Conservation (phyloP, 2,797 vertebrate species). For the Epinephelus awoara region DNA sequence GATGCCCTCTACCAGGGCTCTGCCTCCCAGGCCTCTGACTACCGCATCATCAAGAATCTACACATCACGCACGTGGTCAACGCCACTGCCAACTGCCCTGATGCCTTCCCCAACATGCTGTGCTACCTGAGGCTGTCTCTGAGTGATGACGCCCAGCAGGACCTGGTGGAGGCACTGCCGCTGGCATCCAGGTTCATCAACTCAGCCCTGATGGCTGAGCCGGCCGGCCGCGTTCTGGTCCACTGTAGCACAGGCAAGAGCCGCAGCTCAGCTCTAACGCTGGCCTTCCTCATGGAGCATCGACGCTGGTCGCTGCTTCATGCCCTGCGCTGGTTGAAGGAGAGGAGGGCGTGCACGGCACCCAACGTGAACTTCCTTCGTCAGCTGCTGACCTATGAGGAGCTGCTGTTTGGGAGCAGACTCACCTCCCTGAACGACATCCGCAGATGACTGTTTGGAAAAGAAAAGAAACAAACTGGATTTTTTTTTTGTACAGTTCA, state of each 20-base stretch:
- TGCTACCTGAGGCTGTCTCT: constrained; percentile 72
- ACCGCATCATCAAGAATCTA: constrained; percentile 79
- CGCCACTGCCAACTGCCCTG: constrained; percentile 72
- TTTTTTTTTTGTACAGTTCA: not conserved
- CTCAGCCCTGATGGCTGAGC: constrained; percentile 60
- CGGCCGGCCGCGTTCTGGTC: constrained; percentile 72
- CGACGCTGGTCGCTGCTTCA: constrained; percentile 76
- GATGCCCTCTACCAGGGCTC: constrained; percentile 80
- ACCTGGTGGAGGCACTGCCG: constrained; percentile 77
- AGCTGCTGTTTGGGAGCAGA: constrained; percentile 78
- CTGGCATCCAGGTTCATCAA: constrained; percentile 76
- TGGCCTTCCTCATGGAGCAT: constrained; percentile 82
- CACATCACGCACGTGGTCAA: constrained; percentile 83
- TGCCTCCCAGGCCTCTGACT: constrained; percentile 71
- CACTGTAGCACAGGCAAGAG: constrained; percentile 80
- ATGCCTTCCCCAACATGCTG: constrained; percentile 76
- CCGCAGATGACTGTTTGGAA: constrained; percentile 62
- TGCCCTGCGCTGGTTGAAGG: constrained; percentile 79
- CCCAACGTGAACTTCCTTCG: constrained; percentile 80
- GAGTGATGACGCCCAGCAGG: constrained; percentile 79
- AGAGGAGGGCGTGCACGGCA: constrained; percentile 75
- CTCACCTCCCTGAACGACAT: constrained; percentile 78
- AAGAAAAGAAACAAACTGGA: not conserved
- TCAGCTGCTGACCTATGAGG: constrained; percentile 78
- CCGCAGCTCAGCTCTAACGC: constrained; percentile 78